Conservation (phyloP, 2,888 invertebrate genomes). For the Synergus japonicus region DNA sequence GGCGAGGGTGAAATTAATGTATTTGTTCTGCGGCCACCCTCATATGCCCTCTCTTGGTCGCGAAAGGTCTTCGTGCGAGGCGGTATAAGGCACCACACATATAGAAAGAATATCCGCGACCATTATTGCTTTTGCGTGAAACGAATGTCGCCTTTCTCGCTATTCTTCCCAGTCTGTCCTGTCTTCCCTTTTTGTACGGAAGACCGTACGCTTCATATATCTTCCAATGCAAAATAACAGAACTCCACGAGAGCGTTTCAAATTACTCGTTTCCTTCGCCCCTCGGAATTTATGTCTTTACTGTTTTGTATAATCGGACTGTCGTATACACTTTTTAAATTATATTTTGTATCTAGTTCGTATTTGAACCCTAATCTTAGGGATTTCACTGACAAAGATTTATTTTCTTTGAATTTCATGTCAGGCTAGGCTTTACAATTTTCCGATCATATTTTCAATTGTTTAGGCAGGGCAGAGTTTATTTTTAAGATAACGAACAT, state of each 20-base stretch:
- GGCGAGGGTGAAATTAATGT: slow-evolving; percentile 74
- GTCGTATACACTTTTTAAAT: slow-evolving; percentile 34
- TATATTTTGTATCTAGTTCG: slow-evolving; percentile 24
- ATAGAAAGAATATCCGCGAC: slow-evolving; percentile 60
- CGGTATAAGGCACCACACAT: slow-evolving; percentile 54
- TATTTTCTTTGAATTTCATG: not conserved
- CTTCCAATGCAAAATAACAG: slow-evolving; percentile 40
- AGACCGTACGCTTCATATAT: slow-evolving; percentile 41
- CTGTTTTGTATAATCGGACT: slow-evolving; percentile 33
- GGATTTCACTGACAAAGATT: not conserved
- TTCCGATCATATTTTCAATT: no score
- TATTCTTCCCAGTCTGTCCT: slow-evolving; percentile 51
- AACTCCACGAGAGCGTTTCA: slow-evolving; percentile 41
- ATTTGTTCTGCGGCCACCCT: slow-evolving; percentile 76
- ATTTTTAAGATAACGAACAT: no score
- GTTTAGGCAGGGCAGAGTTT: no score
- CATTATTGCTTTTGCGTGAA: slow-evolving; percentile 68
- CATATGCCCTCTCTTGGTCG: slow-evolving; percentile 65
- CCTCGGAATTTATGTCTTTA: slow-evolving; percentile 40
- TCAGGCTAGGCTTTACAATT: not conserved
- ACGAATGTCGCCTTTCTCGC: slow-evolving; percentile 54
- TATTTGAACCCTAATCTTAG: slow-evolving; percentile 16
- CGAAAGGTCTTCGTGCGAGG: slow-evolving; percentile 63
- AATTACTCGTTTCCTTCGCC: slow-evolving; percentile 41
- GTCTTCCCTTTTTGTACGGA: slow-evolving; percentile 47